Base-by-base conservation (phyloP, 2,888 invertebrate genomes). In the Apotomis capreana region DNA sequence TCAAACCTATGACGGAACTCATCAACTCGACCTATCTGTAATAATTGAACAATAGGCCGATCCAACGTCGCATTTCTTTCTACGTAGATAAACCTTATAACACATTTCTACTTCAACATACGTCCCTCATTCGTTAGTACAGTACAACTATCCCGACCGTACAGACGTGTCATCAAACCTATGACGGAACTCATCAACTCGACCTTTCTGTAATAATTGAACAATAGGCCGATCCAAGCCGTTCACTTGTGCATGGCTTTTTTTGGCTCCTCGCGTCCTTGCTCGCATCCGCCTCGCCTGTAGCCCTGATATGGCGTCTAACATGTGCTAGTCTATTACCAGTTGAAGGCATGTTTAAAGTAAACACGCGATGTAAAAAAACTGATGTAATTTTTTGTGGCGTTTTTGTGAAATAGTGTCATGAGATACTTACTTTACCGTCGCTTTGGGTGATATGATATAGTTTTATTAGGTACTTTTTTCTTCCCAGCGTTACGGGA, bases 161-260 rank as follows among this genome's bases (percentile, higher is more conserved):
- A 36, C 36, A 64, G 51, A 36, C 46, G 1, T 67, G 40, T 67
- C 70, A 61, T 55, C 36, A 46, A 54, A 54, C 26, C 60, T 68
- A 71, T 71, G 71, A 57, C 73, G 65, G 63, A 70, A 70, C 54
- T 74, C 70, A 76, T 73, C 71, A 69, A 71, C 70, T 63, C 78
- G 82, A 81, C 83, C 82, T 83, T 81, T 81, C 58, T 73, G 67
- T 49, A 36, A 44, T 79, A 78, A 79, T 80, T 80, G 80, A 82
- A 84, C 83, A 84, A 84, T 83, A 74, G 80, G 61, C 76, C 71
- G 71, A 70, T 77, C 77, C 74, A 57, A 36, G 68, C 83, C 86
- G 82, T 80, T 87, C 86, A 85, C 85, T 86, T 84, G 83, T 84
- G 83, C 80, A 77, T 77, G 73, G 80, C 78, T 84, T 86, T 85